Percentiles rank a stretch among this genome's conserved stretches.
Evolutionary conservation across 2,113 vertebrate species (phyloP).

Genomic region (Sardina pilchardus): DNA sequence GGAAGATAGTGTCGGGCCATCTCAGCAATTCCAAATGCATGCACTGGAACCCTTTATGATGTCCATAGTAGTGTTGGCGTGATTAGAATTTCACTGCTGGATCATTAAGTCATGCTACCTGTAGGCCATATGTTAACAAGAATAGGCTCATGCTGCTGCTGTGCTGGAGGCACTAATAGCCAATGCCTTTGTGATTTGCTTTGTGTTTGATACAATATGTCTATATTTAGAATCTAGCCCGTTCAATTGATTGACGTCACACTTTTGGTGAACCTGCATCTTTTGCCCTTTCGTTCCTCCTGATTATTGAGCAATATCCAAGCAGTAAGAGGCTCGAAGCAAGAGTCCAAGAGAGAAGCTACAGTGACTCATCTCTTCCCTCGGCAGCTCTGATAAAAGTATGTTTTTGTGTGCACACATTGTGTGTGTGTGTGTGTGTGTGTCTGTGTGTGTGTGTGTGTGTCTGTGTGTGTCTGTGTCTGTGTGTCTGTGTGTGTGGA

Average conservation of each 20-base stretch:
- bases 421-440: not conserved
- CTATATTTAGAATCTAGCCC: not conserved
- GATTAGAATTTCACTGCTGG: not conserved
- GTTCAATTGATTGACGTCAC: not conserved
- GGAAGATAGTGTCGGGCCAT: not conserved
- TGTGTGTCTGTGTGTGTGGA: conserved; percentile 12
- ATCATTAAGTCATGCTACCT: not conserved
- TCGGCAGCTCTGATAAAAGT: not conserved
- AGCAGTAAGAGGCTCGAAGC: not conserved
- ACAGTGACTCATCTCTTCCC: not conserved
- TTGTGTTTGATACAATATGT: not conserved
- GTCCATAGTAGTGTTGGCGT: not conserved
- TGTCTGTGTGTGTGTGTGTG: not conserved
- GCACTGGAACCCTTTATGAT: not conserved
- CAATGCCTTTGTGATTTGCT: not conserved
- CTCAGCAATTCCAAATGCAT: not conserved
- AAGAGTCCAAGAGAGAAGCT: not conserved
- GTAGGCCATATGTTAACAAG: not conserved
- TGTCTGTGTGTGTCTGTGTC: conserved; percentile 6
- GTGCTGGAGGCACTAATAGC: not conserved
- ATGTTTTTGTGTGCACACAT: not conserved
- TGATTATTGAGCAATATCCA: not conserved
- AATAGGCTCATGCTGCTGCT: not conserved
- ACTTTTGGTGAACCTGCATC: not conserved
- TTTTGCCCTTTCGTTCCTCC: not conserved